These are phyloP conservation scores for Brachycybe producta DNA, from an alignment of 2,888 invertebrate species.

Conservation along the genomic window DNA sequence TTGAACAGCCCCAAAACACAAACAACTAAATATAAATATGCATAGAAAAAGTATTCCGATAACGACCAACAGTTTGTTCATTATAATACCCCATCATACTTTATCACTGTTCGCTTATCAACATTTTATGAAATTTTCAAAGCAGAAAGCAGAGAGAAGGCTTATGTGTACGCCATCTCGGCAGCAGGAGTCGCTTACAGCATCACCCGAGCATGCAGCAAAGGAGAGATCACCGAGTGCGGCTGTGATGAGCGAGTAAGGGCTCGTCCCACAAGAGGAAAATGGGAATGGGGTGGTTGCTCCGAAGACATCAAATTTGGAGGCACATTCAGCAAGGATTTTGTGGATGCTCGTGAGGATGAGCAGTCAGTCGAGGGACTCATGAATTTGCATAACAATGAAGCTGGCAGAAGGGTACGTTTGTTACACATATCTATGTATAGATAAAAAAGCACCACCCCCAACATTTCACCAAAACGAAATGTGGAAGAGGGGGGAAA, in stretches of 20 bases:
- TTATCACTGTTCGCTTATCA: no score
- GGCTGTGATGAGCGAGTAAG: conserved; percentile 72
- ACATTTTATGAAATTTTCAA: no score
- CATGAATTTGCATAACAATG: conserved; percentile 85
- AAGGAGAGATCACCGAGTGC: conserved; percentile 74
- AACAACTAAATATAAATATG: no score
- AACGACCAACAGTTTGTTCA: no score
- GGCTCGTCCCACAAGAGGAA: conserved; percentile 50
- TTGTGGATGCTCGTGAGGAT: conserved; percentile 69
- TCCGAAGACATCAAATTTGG: conserved; percentile 80
- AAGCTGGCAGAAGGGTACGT: conserved; percentile 74
- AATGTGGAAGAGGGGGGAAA: no score
- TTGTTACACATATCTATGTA: no score
- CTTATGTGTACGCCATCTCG: conserved; percentile 76
- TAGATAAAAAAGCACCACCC: not conserved
- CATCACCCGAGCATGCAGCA: conserved; percentile 72
- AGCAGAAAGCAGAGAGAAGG: conserved; percentile 75
- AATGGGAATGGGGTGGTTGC: conserved; percentile 78
- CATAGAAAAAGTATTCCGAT: no score
- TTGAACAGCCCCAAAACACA: no score
- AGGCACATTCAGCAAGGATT: conserved; percentile 69
- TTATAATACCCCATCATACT: no score
- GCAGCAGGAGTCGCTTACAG: conserved; percentile 81
- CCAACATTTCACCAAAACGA: no score
- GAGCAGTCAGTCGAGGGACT: conserved; percentile 56